Percentiles rank a stretch among this genome's conserved stretches.
phyloP scores from a whole-genome alignment of 2,797 vertebrate species.

The Acanthornis magna region DNA sequence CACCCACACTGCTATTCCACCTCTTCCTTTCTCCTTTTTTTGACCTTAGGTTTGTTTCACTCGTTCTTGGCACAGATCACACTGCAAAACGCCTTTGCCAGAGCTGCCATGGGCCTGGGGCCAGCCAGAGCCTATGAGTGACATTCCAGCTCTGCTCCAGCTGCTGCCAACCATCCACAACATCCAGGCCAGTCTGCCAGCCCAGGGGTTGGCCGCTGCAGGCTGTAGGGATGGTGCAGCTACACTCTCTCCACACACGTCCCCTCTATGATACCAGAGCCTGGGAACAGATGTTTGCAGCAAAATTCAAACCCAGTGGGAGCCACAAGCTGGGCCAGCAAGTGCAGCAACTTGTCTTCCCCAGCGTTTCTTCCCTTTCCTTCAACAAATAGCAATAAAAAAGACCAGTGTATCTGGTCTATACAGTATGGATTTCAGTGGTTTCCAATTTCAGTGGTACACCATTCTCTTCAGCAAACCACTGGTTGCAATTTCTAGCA shows the following conservation, averaged over 20 bases:
- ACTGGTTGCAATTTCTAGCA: neutral
- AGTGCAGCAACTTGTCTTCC: neutral
- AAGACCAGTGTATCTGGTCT: neutral
- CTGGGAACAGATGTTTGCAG: neutral
- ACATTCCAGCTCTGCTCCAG: neutral
- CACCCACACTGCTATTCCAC: neutral
- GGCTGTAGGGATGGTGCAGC: neutral
- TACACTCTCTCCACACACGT: rapidly evolving
- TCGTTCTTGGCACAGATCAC: neutral
- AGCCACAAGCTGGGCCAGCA: neutral
- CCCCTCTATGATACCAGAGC: neutral
- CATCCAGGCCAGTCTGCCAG: neutral
- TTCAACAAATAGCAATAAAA: neutral
- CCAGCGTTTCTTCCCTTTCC: neutral
- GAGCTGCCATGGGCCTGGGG: neutral
- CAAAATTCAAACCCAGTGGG: neutral
- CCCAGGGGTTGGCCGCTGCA: neutral
- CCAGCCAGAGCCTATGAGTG: neutral
- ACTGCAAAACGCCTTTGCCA: rapidly evolving
- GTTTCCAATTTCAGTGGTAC: neutral
- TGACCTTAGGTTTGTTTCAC: neutral
- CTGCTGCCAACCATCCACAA: neutral
- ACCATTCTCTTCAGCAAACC: neutral
- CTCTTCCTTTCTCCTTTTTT: neutral
- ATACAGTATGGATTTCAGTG: neutral